phyloP scores from a whole-genome alignment of 2,888 invertebrate genomes.

The Eilema caniola region DNA sequence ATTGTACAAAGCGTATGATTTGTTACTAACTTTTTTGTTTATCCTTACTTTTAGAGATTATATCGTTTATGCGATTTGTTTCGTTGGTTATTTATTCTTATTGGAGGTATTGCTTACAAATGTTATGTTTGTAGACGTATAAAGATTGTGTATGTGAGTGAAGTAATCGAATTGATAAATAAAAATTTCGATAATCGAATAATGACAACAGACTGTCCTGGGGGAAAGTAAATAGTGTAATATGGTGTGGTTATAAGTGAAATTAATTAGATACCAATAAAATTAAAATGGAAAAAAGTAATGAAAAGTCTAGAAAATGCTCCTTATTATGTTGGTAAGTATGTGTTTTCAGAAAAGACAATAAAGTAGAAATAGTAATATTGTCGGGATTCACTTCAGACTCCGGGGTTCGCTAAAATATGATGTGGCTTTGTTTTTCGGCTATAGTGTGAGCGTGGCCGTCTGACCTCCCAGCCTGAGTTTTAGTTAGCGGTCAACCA shows the following conservation, averaged over 20 bases:
- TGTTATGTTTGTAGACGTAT: not conserved
- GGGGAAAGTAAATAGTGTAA: not conserved
- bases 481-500: too few relatives aligned
- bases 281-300: slow-evolving; percentile 60
- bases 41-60: not conserved
- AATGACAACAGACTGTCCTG: not conserved
- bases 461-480: too few relatives aligned
- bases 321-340: slow-evolving; percentile 73
- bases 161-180: too few relatives aligned
- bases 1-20: not conserved
- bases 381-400: too few relatives aligned
- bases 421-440: too few relatives aligned
- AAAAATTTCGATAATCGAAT: not conserved
- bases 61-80: not conserved
- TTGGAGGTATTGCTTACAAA: not conserved
- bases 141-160: not conserved
- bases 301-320: slow-evolving; percentile 51
- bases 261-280: slow-evolving; percentile 4
- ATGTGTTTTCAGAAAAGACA: too few relatives aligned
- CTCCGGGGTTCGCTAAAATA: too few relatives aligned
- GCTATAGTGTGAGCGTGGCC: too few relatives aligned
- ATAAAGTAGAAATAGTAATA: too few relatives aligned
- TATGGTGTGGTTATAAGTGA: not conserved
- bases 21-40: not conserved
- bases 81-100: too few relatives aligned